Evolutionary conservation across 2,888 invertebrate species (phyloP).

Genomic region (Monoplex corrugatus): DNA sequence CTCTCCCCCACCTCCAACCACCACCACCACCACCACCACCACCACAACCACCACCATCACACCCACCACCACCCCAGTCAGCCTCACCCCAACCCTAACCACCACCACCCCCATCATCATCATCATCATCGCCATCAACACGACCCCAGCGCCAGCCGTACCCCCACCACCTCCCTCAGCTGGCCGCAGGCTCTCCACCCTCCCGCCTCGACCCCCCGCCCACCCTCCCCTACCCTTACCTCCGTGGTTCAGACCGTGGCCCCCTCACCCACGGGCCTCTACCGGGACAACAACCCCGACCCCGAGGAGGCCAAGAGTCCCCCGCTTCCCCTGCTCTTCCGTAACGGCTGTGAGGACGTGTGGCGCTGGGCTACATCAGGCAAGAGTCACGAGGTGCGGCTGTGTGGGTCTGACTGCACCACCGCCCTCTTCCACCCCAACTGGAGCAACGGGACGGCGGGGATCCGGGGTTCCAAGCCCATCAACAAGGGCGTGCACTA

Average conservation of each 20-base stretch:
- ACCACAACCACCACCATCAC: neutral
- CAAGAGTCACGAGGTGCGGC: slow-evolving; percentile 84
- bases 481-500: slow-evolving; percentile 86
- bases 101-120: neutral
- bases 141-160: slow-evolving; percentile 43
- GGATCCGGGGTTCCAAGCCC: slow-evolving; percentile 86
- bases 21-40: neutral
- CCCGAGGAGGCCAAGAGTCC: slow-evolving; percentile 24
- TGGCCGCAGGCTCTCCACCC: neutral
- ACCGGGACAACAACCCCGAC: slow-evolving; percentile 46
- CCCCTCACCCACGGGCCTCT: neutral
- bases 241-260: neutral
- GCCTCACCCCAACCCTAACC: neutral
- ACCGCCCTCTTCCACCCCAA: slow-evolving; percentile 89
- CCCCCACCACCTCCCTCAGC: neutral
- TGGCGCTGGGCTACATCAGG: slow-evolving; percentile 88
- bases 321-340: slow-evolving; percentile 61
- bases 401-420: slow-evolving; percentile 81
- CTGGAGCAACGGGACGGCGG: slow-evolving; percentile 89
- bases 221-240: neutral
- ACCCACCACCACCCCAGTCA: neutral
- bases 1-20: neutral
- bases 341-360: slow-evolving; percentile 85
- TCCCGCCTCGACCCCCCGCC: neutral
- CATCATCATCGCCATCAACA: neutral